phyloP scores from a whole-genome alignment of 2,888 invertebrate genomes.

The Apamea epomidion region DNA sequence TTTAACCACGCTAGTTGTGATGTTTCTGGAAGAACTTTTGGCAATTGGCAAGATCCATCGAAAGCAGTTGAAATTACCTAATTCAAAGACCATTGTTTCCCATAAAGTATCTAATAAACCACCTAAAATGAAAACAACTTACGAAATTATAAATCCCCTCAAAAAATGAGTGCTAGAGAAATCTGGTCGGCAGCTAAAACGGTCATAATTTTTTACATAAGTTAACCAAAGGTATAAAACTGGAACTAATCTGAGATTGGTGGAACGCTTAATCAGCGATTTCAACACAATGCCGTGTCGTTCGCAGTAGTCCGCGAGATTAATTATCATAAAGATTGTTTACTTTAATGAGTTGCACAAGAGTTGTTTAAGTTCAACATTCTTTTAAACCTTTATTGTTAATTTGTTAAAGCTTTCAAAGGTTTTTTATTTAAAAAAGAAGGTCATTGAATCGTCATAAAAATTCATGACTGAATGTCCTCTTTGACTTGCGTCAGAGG shows the following conservation, averaged over 20 bases:
- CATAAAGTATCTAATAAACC: neutral
- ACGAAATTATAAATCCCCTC: neutral
- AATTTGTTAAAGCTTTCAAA: neutral
- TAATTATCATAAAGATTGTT: conserved; percentile 56
- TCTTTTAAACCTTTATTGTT: neutral
- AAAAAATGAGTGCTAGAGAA: conserved; percentile 25
- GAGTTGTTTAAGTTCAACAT: conserved; percentile 1
- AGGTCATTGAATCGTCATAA: neutral
- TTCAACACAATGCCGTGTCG: conserved; percentile 60
- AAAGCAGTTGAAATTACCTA: neutral
- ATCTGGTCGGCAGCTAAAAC: conserved; percentile 28
- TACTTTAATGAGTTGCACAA: conserved; percentile 46
- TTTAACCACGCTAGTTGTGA: neutral
- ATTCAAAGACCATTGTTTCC: neutral
- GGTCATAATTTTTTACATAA: conserved; percentile 36
- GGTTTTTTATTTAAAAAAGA: neutral
- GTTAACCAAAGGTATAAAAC: conserved; percentile 39
- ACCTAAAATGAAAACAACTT: neutral
- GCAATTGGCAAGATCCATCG: neutral
- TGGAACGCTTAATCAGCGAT: conserved; percentile 57
- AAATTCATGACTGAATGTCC: neutral
- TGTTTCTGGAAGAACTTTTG: neutral
- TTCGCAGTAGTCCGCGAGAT: conserved; percentile 41
- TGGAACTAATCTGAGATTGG: conserved; percentile 63
- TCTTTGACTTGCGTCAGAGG: neutral